Evolutionary conservation across 2,113 vertebrate species (phyloP), one percentile per base, ranked within the genome.

Genomic region (Triplophysa tibetana): DNA sequence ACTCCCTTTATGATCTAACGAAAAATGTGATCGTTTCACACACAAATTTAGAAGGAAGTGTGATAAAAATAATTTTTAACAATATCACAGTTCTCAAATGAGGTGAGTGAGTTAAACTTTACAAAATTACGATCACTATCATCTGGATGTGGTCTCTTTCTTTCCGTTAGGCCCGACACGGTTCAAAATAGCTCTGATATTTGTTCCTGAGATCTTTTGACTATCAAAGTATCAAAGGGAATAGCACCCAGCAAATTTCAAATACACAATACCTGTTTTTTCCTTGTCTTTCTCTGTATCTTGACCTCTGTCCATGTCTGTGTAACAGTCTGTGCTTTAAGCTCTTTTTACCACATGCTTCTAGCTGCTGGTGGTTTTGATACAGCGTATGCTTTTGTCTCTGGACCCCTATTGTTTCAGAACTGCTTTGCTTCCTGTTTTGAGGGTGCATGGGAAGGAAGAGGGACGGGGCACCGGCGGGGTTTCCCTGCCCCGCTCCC

Each of bases 401-500:
- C 48, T 54, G 14, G 45, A 56, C 65, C 77, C 73, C 45, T 76
- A 83, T 87, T 83, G 83, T 87, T 83, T 81, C 14, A 82, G 63
- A 82, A 26, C n/a, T 63, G 66, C 82, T 81, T 70, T 70, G 80
- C 77, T 85, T 87, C 86, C 84, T 85, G 82, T 85, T 83, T 84
- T 83, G 74, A 76, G 70, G 56, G 21, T 73, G 66, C 14, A 33
- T 73, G 56, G 68, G 63, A 78, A 87, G 82, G 84, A 87, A 84
- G 68, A 64, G 77, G 65, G 65, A 50, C 45, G 12, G 24, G 60
- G 62, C 33, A 70, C 74, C 29, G 78, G 23, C 13, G 77, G 78
- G 75, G 41, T 70, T 85, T 72, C 70, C 79, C 72, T n/a, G 19
- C 43, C 29, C 60, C 12, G 13, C 66, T 16, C 67, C n/a, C 70